These are phyloP conservation scores for Eira barbara DNA, from an alignment of 2,113 vertebrate genomes.

Conservation along the genomic window DNA sequence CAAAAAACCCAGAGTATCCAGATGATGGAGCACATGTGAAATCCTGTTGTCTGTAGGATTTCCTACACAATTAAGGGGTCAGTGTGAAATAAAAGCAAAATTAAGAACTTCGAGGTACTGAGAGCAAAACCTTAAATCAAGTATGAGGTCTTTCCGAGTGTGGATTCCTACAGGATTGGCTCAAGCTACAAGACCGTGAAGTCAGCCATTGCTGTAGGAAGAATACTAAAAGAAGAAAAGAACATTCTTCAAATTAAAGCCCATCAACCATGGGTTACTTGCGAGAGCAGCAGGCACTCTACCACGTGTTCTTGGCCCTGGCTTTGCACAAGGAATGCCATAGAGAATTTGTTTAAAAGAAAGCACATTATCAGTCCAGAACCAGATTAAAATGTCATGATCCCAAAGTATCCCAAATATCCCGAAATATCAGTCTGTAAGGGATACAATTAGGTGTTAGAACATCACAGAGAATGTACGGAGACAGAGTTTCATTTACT, in stretches of 20 bases:
- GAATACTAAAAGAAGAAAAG: not conserved
- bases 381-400: not conserved
- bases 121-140: not conserved
- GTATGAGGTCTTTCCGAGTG: not conserved
- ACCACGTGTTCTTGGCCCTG: not conserved
- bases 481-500: not conserved
- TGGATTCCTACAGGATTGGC: not conserved
- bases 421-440: not conserved
- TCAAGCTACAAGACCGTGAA: not conserved
- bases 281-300: not conserved
- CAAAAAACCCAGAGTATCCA: not conserved
- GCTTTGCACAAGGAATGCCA: not conserved
- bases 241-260: not conserved
- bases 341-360: not conserved
- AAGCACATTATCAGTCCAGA: not conserved
- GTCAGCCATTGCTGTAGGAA: not conserved
- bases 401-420: too few relatives aligned
- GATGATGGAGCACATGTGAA: not conserved
- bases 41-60: not conserved
- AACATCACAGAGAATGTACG: not conserved
- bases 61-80: not conserved
- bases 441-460: not conserved
- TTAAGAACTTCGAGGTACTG: not conserved
- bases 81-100: not conserved
- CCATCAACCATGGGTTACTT: not conserved